A percentile compares a stretch with the other conserved stretches of the same genome.
phyloP scores from a whole-genome alignment of 2,797 vertebrate genomes.

The Kryptopterus vitreolus region DNA sequence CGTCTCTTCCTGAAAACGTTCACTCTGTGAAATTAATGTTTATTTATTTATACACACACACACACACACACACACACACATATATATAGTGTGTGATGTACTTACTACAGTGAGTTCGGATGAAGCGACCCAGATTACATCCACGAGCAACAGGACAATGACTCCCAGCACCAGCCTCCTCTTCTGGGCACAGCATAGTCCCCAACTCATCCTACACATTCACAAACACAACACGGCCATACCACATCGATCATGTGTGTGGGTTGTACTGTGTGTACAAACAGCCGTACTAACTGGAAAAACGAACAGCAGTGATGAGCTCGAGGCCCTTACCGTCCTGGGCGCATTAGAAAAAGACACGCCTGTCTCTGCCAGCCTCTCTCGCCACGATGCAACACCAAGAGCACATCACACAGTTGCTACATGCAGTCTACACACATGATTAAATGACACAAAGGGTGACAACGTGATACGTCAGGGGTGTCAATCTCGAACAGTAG shows the following conservation, averaged over 20 bases:
- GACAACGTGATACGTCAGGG: background rate
- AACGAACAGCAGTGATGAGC: constrained; percentile 51
- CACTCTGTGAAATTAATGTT: background rate
- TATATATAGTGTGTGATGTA: background rate
- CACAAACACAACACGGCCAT: constrained; percentile 66
- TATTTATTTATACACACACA: too few species aligned
- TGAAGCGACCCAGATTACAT: constrained; percentile 95
- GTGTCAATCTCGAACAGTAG: too few species aligned
- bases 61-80: too few species aligned
- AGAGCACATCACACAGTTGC: constrained; percentile 40
- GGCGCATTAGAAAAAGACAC: constrained; percentile 33
- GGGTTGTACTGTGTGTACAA: background rate
- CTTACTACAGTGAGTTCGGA: constrained; percentile 94
- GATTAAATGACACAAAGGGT: background rate
- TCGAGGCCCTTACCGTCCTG: constrained; percentile 30
- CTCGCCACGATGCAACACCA: constrained; percentile 22
- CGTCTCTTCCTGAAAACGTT: background rate
- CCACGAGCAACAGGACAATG: constrained; percentile 90
- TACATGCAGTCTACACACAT: background rate
- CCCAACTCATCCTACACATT: constrained; percentile 91
- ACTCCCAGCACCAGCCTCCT: constrained; percentile 89
- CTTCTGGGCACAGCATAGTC: constrained; percentile 85
- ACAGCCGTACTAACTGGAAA: background rate
- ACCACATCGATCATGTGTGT: background rate
- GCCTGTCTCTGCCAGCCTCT: constrained; percentile 1